Evolutionary conservation across 2,797 vertebrate genomes (phyloP), one percentile per base, ranked within the genome.

Genomic region (Hephaestus fuliginosus): DNA sequence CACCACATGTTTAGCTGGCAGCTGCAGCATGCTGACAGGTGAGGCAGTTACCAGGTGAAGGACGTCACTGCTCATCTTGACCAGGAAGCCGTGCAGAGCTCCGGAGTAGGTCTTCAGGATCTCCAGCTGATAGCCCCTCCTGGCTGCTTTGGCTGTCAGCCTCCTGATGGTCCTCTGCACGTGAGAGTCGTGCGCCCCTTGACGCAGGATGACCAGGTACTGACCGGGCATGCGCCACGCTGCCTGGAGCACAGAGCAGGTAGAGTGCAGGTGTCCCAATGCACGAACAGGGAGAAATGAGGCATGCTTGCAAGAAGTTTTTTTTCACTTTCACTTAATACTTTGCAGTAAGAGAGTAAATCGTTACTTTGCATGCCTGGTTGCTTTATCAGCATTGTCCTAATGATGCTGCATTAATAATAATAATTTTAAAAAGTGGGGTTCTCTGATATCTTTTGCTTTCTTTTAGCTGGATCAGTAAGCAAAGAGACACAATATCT

Each of bases 211-310:
- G 82, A 98, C 95, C 49, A 97, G 11, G 56, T 97, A 97, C 74
- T 95, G 95, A 18, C 96, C 96, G 0, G 96, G 95, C 72, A 97
- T 72, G 68, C 96, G 93, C 97, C 97, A 97, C 0, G 93, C 70
- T 0, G 85, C 95, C 97, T 98, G 93, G 15, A 66, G 55, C 3
- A 56, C 46, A 77, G n/a, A 14, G 41, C 36, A 85, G 49, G 25
- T 25, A 25, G 25, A 53, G 9, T 51, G 39, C 55, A 81, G 57
- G 43, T 88, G 12, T 62, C 41, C 5, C 4, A 0, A 3, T n/a
- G 61, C 41, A 20, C 5, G n/a, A 11, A n/a, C 68, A 48, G 20
- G 13, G 13, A 53, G 10, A 44, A 48, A 33, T 41, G 5, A 53
- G 5, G 30, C 46, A 51, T 46, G 12, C 33, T 9, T 46, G 17